phyloP scores from a whole-genome alignment of 2,888 invertebrate species.

The Cheilosia urbana region DNA sequence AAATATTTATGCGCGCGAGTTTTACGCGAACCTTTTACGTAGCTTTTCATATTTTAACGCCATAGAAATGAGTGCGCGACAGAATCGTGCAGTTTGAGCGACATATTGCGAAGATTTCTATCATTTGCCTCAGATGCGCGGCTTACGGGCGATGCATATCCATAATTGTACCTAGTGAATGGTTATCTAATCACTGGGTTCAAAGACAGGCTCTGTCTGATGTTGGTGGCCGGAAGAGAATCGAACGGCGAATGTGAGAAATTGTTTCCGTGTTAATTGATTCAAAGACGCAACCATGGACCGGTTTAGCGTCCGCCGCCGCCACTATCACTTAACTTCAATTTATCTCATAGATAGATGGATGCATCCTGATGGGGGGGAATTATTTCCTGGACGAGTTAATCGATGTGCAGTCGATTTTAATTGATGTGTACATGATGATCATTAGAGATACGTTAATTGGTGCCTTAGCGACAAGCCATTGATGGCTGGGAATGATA shows the following conservation, averaged over 20 bases:
- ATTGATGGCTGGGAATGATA: constrained; percentile 3
- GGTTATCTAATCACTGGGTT: constrained; percentile 54
- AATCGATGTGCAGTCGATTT: constrained; percentile 61
- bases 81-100: constrained; percentile 59
- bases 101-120: constrained; percentile 49
- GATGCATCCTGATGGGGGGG: constrained; percentile 36
- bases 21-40: constrained; percentile 44
- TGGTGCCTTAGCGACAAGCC: constrained; percentile 34
- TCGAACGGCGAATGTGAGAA: constrained; percentile 58
- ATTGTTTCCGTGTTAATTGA: constrained; percentile 72
- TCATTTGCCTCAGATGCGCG: constrained; percentile 5
- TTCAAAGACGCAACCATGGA: constrained; percentile 29
- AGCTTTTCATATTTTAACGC: constrained; percentile 35
- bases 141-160: constrained; percentile 30
- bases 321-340: constrained; percentile 58
- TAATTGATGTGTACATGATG: constrained; percentile 65
- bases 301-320: constrained; percentile 57
- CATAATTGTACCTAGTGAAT: constrained; percentile 39
- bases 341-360: constrained; percentile 53
- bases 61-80: constrained; percentile 53
- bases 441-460: constrained; percentile 53
- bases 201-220: constrained; percentile 17
- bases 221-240: constrained; percentile 62
- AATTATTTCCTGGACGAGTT: constrained; percentile 69
- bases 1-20: constrained; percentile 66